Evolutionary conservation across 2,888 invertebrate species (phyloP).

Genomic region (Papilio gigon): DNA sequence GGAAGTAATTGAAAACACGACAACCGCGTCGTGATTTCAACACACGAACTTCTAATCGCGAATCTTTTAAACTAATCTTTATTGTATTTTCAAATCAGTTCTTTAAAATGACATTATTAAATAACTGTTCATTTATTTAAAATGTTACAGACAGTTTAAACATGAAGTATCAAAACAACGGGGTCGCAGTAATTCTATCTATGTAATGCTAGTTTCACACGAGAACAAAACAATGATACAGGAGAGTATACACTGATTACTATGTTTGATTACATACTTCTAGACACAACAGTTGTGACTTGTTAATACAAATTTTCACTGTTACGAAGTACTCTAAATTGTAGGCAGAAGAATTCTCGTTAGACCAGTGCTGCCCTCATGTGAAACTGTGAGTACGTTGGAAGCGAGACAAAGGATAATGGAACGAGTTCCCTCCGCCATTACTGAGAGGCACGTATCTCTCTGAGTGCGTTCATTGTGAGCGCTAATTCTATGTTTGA

Average conservation of each 20-base stretch:
- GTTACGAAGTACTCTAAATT: too few relatives aligned
- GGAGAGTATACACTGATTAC: too few relatives aligned
- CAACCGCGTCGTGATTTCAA: too few relatives aligned
- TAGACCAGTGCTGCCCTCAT: not conserved
- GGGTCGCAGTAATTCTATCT: slow-evolving; percentile 1
- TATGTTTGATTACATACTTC: too few relatives aligned
- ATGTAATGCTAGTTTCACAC: not conserved
- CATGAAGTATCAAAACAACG: slow-evolving; percentile 15
- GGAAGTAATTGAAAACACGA: too few relatives aligned
- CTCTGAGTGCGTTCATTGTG: slow-evolving; percentile 6
- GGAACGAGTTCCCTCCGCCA: slow-evolving; percentile 4
- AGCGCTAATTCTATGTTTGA: slow-evolving; percentile 15
- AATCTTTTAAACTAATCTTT: not conserved
- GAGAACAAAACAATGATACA: not conserved
- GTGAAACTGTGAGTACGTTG: not conserved
- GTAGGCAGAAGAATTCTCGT: too few relatives aligned
- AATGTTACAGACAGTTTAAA: not conserved
- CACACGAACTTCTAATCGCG: too few relatives aligned
- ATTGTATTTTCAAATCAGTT: too few relatives aligned
- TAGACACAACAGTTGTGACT: too few relatives aligned
- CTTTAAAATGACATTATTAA: too few relatives aligned
- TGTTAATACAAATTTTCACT: too few relatives aligned
- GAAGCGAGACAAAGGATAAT: slow-evolving; percentile 14
- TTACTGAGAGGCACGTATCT: slow-evolving; percentile 17
- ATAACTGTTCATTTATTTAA: not conserved